Evolutionary conservation across 1,140 invertebrate species (phyloP).

Genomic region (Latrodectus geometricus): DNA sequence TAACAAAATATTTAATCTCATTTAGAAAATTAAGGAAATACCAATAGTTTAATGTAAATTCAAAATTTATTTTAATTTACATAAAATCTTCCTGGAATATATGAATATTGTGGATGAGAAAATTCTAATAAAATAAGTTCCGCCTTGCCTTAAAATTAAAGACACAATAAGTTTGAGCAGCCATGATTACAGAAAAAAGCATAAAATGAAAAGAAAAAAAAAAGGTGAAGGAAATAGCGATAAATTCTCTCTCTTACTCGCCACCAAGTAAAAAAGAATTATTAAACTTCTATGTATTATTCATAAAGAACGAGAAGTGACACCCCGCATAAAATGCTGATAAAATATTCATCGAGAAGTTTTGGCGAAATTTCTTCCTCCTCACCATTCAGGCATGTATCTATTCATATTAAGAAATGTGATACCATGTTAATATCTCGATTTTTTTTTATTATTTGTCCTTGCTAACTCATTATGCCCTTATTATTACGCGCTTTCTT

Average conservation of each 20-base stretch:
- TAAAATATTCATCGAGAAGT: constrained; percentile 51
- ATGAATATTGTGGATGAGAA: too few species aligned
- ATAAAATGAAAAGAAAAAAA: neutral
- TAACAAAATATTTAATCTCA: too few species aligned
- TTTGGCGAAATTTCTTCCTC: constrained; percentile 16
- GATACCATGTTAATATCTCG: neutral
- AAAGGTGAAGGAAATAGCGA: constrained; percentile 1
- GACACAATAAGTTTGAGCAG: too few species aligned
- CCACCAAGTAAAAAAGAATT: constrained; percentile 7
- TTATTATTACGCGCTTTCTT: constrained; percentile 2
- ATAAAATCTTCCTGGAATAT: too few species aligned
- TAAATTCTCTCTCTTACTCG: constrained; percentile 7
- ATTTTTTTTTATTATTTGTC: neutral
- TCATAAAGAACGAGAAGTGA: constrained; percentile 39
- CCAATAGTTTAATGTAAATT: too few species aligned
- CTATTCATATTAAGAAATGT: neutral
- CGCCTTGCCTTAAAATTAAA: too few species aligned
- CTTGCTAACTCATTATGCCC: neutral
- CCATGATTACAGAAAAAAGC: too few species aligned
- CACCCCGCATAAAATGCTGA: constrained; percentile 55
- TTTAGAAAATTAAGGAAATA: too few species aligned
- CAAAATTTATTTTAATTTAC: too few species aligned
- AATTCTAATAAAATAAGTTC: too few species aligned
- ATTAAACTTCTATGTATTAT: constrained; percentile 54
- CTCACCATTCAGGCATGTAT: neutral